Conservation (phyloP, 2,797 vertebrate genomes). For the Sebastes iracundus region DNA sequence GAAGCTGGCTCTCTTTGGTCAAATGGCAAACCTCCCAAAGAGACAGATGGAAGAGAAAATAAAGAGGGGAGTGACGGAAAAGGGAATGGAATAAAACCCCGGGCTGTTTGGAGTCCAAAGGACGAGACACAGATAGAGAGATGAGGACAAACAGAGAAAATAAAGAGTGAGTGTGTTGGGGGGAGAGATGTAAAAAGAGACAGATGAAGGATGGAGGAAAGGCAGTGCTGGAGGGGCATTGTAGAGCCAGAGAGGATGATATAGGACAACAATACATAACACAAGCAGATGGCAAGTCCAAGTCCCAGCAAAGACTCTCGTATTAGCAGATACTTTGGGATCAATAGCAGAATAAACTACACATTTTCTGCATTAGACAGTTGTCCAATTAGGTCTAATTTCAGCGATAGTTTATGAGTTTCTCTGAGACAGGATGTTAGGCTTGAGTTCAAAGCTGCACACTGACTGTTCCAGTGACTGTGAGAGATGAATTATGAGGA, state of each 20-base stretch:
- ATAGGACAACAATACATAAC: not conserved
- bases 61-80: not conserved
- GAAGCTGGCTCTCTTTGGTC: slow-evolving; percentile 5
- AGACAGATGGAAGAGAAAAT: slow-evolving; percentile 55
- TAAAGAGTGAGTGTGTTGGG: not conserved
- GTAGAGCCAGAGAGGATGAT: not conserved
- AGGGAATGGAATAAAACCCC: slow-evolving; percentile 58
- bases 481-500: not conserved
- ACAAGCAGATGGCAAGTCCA: not conserved
- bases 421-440: not conserved
- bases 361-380: not conserved
- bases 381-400: not conserved
- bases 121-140: not conserved
- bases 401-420: not conserved
- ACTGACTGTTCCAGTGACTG: not conserved
- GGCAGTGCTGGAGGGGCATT: not conserved
- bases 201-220: not conserved
- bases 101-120: slow-evolving; percentile 41
- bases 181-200: not conserved
- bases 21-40: slow-evolving; percentile 50
- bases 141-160: not conserved
- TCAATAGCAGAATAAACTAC: not conserved
- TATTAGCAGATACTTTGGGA: not conserved
- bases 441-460: not conserved
- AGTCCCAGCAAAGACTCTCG: not conserved